Percentiles rank a stretch among this genome's conserved stretches.
Evolutionary conservation across 2,888 invertebrate genomes (phyloP).

Genomic region (Leptopilina myrica): DNA sequence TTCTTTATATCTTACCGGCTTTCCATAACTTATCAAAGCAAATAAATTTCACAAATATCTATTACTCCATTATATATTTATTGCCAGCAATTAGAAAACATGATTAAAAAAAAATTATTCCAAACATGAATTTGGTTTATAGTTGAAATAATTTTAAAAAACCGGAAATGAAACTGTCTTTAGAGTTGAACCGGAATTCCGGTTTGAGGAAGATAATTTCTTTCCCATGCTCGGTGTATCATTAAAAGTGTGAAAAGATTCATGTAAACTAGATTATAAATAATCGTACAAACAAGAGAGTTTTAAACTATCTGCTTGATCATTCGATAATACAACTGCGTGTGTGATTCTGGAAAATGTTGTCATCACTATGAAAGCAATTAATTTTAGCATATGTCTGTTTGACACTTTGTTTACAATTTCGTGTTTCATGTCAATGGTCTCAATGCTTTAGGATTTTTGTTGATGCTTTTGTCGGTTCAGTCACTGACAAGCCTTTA

Average conservation of each 20-base stretch:
- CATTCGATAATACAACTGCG: background rate
- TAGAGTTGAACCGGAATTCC: too few relatives aligned
- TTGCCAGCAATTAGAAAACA: too few relatives aligned
- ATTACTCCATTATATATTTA: too few relatives aligned
- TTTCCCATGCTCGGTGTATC: background rate
- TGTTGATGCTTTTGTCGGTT: slow-evolving; percentile 52
- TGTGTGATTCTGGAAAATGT: slow-evolving; percentile 20
- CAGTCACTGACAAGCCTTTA: slow-evolving; percentile 45
- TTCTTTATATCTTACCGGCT: background rate
- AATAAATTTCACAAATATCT: too few relatives aligned
- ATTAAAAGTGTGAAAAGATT: slow-evolving; percentile 44
- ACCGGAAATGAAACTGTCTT: too few relatives aligned
- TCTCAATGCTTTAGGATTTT: slow-evolving; percentile 16
- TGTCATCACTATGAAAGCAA: slow-evolving; percentile 46
- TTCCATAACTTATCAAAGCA: too few relatives aligned
- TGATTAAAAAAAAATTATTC: too few relatives aligned
- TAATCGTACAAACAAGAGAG: slow-evolving; percentile 12
- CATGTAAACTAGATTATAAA: slow-evolving; percentile 27
- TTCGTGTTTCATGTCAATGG: slow-evolving; percentile 52
- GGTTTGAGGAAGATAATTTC: too few relatives aligned
- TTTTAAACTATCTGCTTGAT: background rate
- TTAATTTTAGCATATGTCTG: slow-evolving; percentile 51
- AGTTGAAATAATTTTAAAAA: too few relatives aligned
- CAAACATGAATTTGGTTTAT: too few relatives aligned
- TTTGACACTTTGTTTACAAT: slow-evolving; percentile 55